Conservation (phyloP, 1,140 invertebrate genomes). For the Euglossa dilemma region DNA sequence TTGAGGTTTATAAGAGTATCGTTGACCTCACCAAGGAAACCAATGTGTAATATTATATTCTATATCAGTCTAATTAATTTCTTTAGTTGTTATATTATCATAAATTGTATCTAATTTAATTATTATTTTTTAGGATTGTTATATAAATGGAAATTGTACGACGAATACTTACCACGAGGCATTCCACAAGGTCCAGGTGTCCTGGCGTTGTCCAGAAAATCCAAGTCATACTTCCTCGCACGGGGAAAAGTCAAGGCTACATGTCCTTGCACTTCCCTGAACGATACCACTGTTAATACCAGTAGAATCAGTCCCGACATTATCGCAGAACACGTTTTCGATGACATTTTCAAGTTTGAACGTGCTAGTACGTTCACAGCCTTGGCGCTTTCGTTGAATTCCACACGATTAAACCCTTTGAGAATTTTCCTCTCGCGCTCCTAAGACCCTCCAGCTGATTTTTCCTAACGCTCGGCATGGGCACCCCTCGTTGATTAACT, state of each 20-base stretch:
- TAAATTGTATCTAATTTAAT: neutral
- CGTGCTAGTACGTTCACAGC: slow-evolving; percentile 24
- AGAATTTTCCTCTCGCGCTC: slow-evolving; percentile 49
- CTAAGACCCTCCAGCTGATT: slow-evolving; percentile 46
- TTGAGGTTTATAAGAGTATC: neutral
- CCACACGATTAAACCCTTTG: slow-evolving; percentile 8
- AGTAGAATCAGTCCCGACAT: slow-evolving; percentile 56
- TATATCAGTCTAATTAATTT: neutral
- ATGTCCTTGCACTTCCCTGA: slow-evolving; percentile 83
- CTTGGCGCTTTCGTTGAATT: slow-evolving; percentile 12
- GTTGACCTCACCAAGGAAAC: neutral
- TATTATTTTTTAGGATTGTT: neutral
- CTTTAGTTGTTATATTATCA: neutral
- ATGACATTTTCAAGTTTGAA: slow-evolving; percentile 47
- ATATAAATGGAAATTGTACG: neutral
- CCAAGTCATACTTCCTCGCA: slow-evolving; percentile 93
- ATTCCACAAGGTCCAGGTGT: slow-evolving; percentile 97
- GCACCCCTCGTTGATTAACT: slow-evolving; percentile 51
- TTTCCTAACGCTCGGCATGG: slow-evolving; percentile 58
- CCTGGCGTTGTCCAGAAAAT: slow-evolving; percentile 95
- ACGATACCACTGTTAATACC: slow-evolving; percentile 65
- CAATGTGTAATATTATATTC: neutral
- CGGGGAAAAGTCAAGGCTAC: slow-evolving; percentile 94
- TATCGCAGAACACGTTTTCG: slow-evolving; percentile 55
- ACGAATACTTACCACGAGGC: slow-evolving; percentile 91